These are phyloP conservation scores for Cyphomyrus discorhynchus DNA, from an alignment of 2,113 vertebrate species.

Conservation along the genomic window DNA sequence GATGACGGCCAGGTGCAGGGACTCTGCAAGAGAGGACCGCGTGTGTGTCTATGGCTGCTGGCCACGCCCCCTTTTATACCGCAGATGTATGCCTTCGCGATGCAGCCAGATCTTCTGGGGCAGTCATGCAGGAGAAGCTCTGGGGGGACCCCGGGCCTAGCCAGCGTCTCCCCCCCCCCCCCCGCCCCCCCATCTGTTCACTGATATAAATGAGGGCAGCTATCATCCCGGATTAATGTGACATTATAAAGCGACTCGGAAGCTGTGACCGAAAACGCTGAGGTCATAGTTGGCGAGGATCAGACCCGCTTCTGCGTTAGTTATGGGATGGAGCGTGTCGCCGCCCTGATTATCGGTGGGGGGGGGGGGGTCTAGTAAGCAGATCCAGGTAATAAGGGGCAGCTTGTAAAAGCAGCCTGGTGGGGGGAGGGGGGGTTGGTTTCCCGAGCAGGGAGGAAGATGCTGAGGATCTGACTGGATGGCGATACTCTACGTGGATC, in stretches of 20 bases:
- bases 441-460: background rate
- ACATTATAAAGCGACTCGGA: background rate
- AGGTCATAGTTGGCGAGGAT: background rate
- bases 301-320: background rate
- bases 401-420: background rate
- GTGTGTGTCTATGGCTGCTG: background rate
- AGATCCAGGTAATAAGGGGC: background rate
- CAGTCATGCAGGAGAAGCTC: background rate
- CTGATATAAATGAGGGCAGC: background rate
- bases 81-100: background rate
- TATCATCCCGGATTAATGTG: background rate
- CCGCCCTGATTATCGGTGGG: background rate
- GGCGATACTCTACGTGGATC: background rate
- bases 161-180: too few relatives aligned
- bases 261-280: background rate
- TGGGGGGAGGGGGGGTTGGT: background rate
- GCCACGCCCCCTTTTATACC: background rate
- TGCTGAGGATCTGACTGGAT: background rate
- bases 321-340: background rate
- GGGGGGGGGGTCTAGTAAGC: too few relatives aligned
- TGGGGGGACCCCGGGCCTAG: background rate
- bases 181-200: background rate
- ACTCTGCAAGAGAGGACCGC: constrained; percentile 56
- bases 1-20: constrained; percentile 77
- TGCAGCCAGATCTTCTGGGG: background rate